These are phyloP conservation scores for Prenolepis imparis DNA, from an alignment of 2,888 invertebrate genomes.

Conservation along the genomic window DNA sequence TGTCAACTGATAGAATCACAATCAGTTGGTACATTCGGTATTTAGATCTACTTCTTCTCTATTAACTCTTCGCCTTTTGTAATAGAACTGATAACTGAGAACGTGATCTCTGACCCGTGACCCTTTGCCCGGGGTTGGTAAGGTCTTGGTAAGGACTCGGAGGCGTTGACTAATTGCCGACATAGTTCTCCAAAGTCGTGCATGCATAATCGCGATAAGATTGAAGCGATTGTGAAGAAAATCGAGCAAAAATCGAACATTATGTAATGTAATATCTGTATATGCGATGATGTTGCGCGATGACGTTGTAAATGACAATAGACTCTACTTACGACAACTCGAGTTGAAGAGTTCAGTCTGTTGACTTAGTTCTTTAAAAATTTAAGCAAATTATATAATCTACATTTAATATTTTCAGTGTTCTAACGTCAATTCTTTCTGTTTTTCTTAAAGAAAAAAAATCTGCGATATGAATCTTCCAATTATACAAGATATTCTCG, in stretches of 20 bases:
- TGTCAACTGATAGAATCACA: background rate
- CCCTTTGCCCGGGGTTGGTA: background rate
- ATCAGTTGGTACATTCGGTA: background rate
- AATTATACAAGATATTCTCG: background rate
- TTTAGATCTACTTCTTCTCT: conserved; percentile 4
- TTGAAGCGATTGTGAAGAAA: background rate
- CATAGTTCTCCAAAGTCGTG: background rate
- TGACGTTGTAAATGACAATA: background rate
- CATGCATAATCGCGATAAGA: conserved; percentile 23
- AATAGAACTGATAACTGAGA: background rate
- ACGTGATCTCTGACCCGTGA: conserved; percentile 1
- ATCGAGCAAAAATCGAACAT: background rate
- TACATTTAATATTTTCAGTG: background rate
- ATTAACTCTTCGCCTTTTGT: background rate
- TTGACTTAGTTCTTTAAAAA: background rate
- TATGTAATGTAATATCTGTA: background rate
- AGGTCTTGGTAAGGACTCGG: background rate
- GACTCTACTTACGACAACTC: background rate
- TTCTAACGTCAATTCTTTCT: background rate
- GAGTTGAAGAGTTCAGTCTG: background rate
- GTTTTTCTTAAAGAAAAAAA: background rate
- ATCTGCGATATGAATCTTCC: background rate
- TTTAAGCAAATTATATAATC: background rate
- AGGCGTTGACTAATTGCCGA: background rate
- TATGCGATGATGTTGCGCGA: background rate